Evolutionary conservation across 2,797 vertebrate genomes (phyloP), one percentile per base, ranked within the genome.

Genomic region (Lagothrix lagotricha): DNA sequence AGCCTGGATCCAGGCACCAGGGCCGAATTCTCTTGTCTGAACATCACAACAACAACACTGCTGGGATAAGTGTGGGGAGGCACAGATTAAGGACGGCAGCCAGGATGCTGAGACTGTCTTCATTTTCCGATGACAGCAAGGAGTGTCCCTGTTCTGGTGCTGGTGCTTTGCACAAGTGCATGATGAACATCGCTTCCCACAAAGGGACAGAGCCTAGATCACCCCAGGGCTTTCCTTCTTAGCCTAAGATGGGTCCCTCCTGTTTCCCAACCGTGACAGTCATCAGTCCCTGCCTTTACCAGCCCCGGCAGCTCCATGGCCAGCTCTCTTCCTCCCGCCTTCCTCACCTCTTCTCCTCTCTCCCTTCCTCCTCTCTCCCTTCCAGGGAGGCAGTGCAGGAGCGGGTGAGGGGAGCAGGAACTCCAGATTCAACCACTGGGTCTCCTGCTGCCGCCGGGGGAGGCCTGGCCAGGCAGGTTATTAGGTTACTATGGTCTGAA

Each of bases 321-420:
- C 46, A 14, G 12, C 30, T n/a, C 17, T 13, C 6, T 15, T 22
- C 44, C 3, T 14, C 3, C 2, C 1, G 3, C 20, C 48, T 20
- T 7, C 1, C 4, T n/a, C 54, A 26, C 20, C 2, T 6, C 4
- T 44, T 19, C 5, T 41, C 7, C 7, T 33, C 44, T 0, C 1
- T 41, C 39, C 24, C 33, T 67, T 67, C 54, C n/a, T 22, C n/a
- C 19, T 52, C 10, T 58, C 73, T 50, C 28, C 81, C 28, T 58
- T 6, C 39, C 17, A 33, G n/a, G 39, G 67, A 70, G 22, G 54
- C 44, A 48, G 54, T 2, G n/a, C 26, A 6, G 24, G 44, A 26
- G 22, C 24, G 30, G 26, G 19, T 15, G 4, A 26, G 33, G 26
- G 39, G 17, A 61, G 7, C 4, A 41, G 48, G 3, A 70, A 44